Base-by-base conservation (phyloP, 2,888 invertebrate genomes). In the Polyommatus icarus region DNA sequence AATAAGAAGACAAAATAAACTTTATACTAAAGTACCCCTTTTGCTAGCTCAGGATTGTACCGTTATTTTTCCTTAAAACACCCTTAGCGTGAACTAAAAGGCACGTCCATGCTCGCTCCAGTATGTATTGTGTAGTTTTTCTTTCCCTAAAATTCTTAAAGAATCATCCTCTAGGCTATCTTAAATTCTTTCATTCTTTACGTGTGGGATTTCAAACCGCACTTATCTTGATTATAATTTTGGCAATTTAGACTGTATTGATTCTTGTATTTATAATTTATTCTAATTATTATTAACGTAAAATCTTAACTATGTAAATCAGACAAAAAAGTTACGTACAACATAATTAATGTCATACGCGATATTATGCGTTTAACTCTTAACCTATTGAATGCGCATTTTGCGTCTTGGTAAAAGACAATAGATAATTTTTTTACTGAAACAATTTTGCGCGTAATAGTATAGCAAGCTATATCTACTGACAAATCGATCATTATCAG, bases 21-120 rank as follows among this genome's bases (percentile, higher is more conserved):
- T 61, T 77, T 75, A 40, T 73, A 59, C 73, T 59, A 72, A 75
- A 77, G 77, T 73, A 61, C 77, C 73, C 59, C 73, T 71, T 77
- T 77, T 29, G 59, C 29, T 73, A 7, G 73, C 46, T 73, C 57
- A 40, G 73, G 75, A 75, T 77, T 77, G 59, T 77, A 24, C 59
- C 61, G 59, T 59, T 73, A 73, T 77, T 77, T 77, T 77, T 73
- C 73, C 77, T 77, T 50, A 59, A 73, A 80, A 81, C 80, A 79
- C 79, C 79, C 79, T 79, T 79, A 81, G 79, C 79, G 78, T 67
- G 77, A 76, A 78, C 80, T 80, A 79, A 81, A 81, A 81, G 81
- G 80, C 79, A 81, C 81, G 81, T 81, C 76, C 77, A 57, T 67
- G 77, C 79, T 77, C 73, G 72, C 40, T 59, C 40, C 40, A 77